phyloP scores from a whole-genome alignment of 2,113 vertebrate species.

The Heteronetta atricapilla region DNA sequence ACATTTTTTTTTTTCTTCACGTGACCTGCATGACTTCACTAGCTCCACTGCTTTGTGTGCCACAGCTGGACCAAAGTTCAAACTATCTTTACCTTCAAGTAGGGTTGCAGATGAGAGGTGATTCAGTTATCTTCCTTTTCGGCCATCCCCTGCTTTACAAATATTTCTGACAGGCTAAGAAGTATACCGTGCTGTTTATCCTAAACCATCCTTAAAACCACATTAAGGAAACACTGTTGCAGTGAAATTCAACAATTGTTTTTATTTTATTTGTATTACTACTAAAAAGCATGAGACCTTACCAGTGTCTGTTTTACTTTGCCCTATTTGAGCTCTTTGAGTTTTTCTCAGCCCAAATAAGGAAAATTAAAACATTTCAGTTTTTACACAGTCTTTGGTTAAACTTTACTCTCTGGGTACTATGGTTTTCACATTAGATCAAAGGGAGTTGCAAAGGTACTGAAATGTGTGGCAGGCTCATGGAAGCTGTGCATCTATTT shows the following conservation, averaged over 20 bases:
- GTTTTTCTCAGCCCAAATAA: not conserved
- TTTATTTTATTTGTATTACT: not conserved
- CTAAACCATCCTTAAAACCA: not conserved
- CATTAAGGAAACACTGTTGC: not conserved
- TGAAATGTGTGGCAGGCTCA: not conserved
- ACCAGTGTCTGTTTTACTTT: not conserved
- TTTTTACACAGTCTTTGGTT: not conserved
- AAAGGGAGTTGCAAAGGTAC: not conserved
- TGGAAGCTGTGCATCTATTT: not conserved
- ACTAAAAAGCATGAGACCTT: not conserved
- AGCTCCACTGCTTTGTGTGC: not conserved
- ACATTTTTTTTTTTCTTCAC: slow-evolving; percentile 25
- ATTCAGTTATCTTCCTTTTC: not conserved
- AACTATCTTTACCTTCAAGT: not conserved
- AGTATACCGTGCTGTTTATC: not conserved
- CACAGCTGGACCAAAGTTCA: not conserved
- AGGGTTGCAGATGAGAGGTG: not conserved
- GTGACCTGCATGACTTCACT: slow-evolving; percentile 23
- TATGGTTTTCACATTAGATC: not conserved
- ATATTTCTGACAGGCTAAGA: not conserved
- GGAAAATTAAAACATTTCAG: not conserved
- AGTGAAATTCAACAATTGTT: not conserved
- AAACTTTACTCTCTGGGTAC: not conserved
- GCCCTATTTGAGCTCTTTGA: not conserved
- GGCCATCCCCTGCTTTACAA: not conserved